Evolutionary conservation across 2,113 vertebrate genomes (phyloP).

Genomic region (Sciurus niger): DNA sequence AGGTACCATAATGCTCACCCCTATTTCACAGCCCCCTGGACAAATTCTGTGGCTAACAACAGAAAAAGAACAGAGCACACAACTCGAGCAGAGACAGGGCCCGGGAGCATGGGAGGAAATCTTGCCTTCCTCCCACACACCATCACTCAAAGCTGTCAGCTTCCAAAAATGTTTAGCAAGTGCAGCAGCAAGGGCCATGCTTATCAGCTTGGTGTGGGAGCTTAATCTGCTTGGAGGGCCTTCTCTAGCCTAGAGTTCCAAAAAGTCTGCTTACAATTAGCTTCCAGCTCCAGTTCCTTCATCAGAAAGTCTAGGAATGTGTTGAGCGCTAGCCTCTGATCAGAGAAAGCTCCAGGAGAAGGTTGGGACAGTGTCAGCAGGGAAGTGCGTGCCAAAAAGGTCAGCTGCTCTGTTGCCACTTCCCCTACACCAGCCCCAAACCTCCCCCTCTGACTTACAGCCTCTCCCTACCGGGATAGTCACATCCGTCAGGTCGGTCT

Average conservation of each 20-base stretch:
- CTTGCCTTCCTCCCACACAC: constrained; percentile 76
- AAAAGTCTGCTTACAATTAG: constrained; percentile 79
- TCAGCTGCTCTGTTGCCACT: constrained; percentile 79
- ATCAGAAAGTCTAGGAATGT: constrained; percentile 74
- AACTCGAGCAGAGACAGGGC: constrained; percentile 1
- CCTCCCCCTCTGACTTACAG: constrained; percentile 73
- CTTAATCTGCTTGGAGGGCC: constrained; percentile 68
- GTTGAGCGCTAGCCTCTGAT: constrained; percentile 71
- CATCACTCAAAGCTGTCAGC: constrained; percentile 82
- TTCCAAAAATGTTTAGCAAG: constrained; percentile 83
- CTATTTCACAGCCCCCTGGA: background rate
- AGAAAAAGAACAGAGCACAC: constrained; percentile 17
- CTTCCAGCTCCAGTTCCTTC: constrained; percentile 64
- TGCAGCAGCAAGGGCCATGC: constrained; percentile 68
- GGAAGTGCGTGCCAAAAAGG: constrained; percentile 74
- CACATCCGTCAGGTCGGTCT: constrained; percentile 76
- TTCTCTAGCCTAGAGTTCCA: constrained; percentile 69
- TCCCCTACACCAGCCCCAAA: constrained; percentile 62
- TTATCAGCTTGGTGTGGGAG: constrained; percentile 67
- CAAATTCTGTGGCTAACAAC: background rate
- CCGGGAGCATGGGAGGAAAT: constrained; percentile 15
- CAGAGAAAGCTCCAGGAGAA: constrained; percentile 70
- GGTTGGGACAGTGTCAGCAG: constrained; percentile 59
- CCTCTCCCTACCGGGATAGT: constrained; percentile 74
- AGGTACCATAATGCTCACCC: background rate